Base-by-base conservation (phyloP, 1,140 invertebrate genomes). In the Catajapyx aquilonaris region DNA sequence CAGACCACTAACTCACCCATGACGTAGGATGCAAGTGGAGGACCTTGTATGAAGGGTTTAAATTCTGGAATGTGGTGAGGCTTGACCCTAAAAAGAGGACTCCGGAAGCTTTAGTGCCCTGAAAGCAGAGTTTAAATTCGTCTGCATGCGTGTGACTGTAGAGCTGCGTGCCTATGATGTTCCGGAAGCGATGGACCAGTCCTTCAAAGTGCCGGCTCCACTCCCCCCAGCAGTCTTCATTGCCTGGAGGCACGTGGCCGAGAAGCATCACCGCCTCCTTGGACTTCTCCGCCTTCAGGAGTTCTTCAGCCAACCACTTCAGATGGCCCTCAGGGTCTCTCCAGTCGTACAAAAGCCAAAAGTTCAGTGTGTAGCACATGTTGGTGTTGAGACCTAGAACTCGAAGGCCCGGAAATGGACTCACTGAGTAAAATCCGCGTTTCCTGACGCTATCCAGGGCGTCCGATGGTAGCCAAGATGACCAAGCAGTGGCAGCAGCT, bases 221-320 rank as follows among this genome's bases (percentile, higher is more conserved):
- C 1, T 52, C 46, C 35, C 62, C 62, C 41, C 71, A 51, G 50
- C 71, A 76, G 41, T 68, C 63, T 7, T 50, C 49, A 32, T 53
- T 55, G n/a, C 69, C 69, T 13, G 71, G 69, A 5, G 68, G 67
- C 36, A 77, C 66, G 45, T 76, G 73, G n/a, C 71, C 71, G 42
- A 76, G 57, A 20, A 76, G 60, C 43, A 71, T 66, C 4, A 71
- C 70, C 48, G 66, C 65, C 48, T 72, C 65, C 3, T 55, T 53
- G 2, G 52, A 56, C 25, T 55, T 42, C 52, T 76, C 72, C 10
- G 71, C 66, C 28, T 56, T 38, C 38, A 63, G 52, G 17, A 76
- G 50, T 38, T 67, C 57, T 18, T 60, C 41, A 11, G 69, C 54
- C 2, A 75, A 47, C 72, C 71, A 76, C 40, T 62, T 49, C n/a